phyloP scores from a whole-genome alignment of 2,888 invertebrate genomes.

The Tortricodes alternella region DNA sequence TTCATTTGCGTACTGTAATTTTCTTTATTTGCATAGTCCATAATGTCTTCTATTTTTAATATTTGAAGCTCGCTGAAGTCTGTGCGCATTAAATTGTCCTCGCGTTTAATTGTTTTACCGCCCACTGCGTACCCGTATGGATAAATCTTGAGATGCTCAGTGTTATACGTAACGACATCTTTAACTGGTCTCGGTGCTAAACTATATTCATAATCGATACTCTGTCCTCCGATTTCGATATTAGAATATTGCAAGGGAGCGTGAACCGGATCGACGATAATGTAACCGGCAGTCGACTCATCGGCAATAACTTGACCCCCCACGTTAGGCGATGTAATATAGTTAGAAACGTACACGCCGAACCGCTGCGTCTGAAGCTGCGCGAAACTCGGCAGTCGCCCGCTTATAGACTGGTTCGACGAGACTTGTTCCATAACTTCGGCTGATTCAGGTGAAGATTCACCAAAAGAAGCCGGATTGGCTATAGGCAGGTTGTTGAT shows the following conservation, averaged over 20 bases:
- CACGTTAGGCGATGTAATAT: constrained; percentile 87
- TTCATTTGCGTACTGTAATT: constrained; percentile 76
- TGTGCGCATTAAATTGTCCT: constrained; percentile 55
- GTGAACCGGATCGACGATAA: constrained; percentile 71
- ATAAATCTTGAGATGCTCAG: constrained; percentile 63
- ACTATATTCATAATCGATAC: constrained; percentile 68
- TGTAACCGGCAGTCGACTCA: constrained; percentile 78
- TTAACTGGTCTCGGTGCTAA: constrained; percentile 63
- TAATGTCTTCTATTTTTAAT: constrained; percentile 74
- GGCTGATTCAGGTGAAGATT: constrained; percentile 76
- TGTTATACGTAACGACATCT: constrained; percentile 64
- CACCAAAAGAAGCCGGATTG: constrained; percentile 94
- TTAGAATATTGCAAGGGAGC: constrained; percentile 64
- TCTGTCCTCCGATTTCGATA: constrained; percentile 59
- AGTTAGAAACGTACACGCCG: constrained; percentile 83
- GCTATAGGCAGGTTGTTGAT: constrained; percentile 86
- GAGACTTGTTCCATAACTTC: constrained; percentile 76
- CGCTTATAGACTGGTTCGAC: constrained; percentile 63
- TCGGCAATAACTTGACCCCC: constrained; percentile 86
- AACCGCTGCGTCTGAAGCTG: constrained; percentile 84
- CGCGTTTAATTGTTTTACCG: constrained; percentile 72
- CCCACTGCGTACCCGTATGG: constrained; percentile 67
- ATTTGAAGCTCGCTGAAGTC: constrained; percentile 67
- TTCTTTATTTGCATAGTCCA: constrained; percentile 80
- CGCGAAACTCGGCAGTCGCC: constrained; percentile 85